phyloP scores from a whole-genome alignment of 1,140 invertebrate genomes.

The Rhagoletis pomonella region DNA sequence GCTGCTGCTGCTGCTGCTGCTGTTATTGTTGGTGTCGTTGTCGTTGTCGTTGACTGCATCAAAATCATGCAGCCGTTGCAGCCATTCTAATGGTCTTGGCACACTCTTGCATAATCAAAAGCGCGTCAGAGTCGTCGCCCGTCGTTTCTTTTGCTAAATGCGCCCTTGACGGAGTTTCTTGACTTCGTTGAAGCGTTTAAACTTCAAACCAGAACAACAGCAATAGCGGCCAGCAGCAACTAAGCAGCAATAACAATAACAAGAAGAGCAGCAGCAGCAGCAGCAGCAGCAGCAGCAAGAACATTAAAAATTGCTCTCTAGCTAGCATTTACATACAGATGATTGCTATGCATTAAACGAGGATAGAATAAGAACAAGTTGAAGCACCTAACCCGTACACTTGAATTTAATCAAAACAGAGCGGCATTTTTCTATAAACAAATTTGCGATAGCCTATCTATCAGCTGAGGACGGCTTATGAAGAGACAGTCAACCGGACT shows the following conservation, averaged over 20 bases:
- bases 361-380: slow-evolving; percentile 2
- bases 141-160: slow-evolving; percentile 9
- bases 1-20: background rate
- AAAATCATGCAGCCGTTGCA: background rate
- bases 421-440: background rate
- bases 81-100: slow-evolving; percentile 51
- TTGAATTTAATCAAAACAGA: background rate
- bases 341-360: background rate
- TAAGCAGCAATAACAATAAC: background rate
- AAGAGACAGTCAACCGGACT: too few species aligned
- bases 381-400: background rate
- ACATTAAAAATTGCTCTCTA: too few species aligned
- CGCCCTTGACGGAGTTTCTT: slow-evolving; percentile 49
- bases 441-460: background rate
- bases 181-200: slow-evolving; percentile 36
- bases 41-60: background rate
- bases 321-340: too few species aligned
- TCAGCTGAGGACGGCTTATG: background rate
- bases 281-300: background rate
- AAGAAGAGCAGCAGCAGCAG: too few species aligned
- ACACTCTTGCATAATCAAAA: slow-evolving; percentile 32
- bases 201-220: slow-evolving; percentile 34
- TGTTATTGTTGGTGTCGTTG: background rate
- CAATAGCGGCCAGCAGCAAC: background rate
- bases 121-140: background rate